Evolutionary conservation across 2,797 vertebrate species (phyloP).

Genomic region (Distichodus sexfasciatus): DNA sequence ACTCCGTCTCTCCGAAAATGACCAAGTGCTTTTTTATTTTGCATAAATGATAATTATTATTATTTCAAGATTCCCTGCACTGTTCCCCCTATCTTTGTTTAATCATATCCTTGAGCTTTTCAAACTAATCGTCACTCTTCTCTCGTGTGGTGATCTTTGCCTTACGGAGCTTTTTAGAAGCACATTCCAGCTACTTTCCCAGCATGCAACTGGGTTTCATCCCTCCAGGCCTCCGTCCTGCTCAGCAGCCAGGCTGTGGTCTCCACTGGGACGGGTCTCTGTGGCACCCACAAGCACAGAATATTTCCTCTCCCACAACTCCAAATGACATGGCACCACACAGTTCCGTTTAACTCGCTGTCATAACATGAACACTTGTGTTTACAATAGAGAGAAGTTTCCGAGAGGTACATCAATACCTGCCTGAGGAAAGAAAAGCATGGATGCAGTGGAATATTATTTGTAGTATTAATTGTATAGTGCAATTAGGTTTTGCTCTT

Average conservation of each 20-base stretch:
- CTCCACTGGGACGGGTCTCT: constrained; percentile 26
- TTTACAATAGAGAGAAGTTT: neutral
- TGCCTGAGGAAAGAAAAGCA: neutral
- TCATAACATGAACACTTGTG: neutral
- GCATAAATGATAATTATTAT: no score
- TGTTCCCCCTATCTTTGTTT: neutral
- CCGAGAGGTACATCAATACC: neutral
- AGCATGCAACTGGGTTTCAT: constrained; percentile 59
- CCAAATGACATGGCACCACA: constrained; percentile 14
- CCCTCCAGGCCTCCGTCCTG: constrained; percentile 51
- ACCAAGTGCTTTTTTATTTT: no score
- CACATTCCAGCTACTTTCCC: constrained; percentile 53
- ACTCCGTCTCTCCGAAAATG: neutral
- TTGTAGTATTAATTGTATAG: neutral
- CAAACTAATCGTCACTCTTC: neutral
- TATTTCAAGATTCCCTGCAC: no score
- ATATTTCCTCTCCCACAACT: constrained; percentile 31
- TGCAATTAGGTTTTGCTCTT: neutral
- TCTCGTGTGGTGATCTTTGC: neutral
- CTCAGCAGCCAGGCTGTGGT: constrained; percentile 52
- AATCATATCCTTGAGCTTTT: neutral
- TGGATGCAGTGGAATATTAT: neutral
- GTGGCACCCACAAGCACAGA: constrained; percentile 24
- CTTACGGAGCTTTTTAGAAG: neutral
- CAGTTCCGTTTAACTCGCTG: neutral